Base-by-base conservation (phyloP, 2,113 vertebrate species). In the Gymnobelideus leadbeateri region DNA sequence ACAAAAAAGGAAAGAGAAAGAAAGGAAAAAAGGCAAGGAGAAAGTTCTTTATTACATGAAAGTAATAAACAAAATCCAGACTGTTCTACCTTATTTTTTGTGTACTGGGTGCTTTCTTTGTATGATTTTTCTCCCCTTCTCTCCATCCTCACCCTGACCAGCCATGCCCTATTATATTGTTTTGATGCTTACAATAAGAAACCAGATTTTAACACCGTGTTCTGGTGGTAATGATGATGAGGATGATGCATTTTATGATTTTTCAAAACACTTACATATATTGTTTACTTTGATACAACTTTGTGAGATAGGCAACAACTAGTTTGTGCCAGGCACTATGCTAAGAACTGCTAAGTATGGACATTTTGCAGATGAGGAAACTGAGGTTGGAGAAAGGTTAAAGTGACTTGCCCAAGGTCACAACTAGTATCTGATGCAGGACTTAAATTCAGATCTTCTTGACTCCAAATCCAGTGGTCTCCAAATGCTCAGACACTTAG, bases 41-140 rank as follows among this genome's bases (percentile, higher is more conserved):
- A 98, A 99, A 98, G 97, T 97, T 99, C 99, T 99, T 99, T 99
- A 99, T 99, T 99, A 98, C 98, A 99, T 98, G 99, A 94, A 98
- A 98, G 98, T 99, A 99, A 99, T 99, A 99, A 99, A 84, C 68
- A 84, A 43, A 84, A 99, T 97, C 97, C 99, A 99, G 99, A 99
- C 98, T 99, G 98, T 99, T 99, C 98, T 98, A 98, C 97, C 97
- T 98, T 98, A 97, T 94, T 94, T 95, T 97, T 95, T 97, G 98
- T 96, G 97, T 98, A 84, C 51, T 94, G 89, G 28, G 98, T 98
- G 93, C 98, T 97, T 96, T 97, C 92, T 98, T 97, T 97, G 31
- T 2, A 46, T 43, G 1, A 55, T 94, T 95, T 96, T 89, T 92
- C 68, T 43, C 16, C 25, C 0, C 54, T 96, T 84, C 91, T 94